A percentile compares a stretch with the other conserved stretches of the same genome.
phyloP scores from a whole-genome alignment of 2,797 vertebrate genomes.

The Potorous gilbertii region DNA sequence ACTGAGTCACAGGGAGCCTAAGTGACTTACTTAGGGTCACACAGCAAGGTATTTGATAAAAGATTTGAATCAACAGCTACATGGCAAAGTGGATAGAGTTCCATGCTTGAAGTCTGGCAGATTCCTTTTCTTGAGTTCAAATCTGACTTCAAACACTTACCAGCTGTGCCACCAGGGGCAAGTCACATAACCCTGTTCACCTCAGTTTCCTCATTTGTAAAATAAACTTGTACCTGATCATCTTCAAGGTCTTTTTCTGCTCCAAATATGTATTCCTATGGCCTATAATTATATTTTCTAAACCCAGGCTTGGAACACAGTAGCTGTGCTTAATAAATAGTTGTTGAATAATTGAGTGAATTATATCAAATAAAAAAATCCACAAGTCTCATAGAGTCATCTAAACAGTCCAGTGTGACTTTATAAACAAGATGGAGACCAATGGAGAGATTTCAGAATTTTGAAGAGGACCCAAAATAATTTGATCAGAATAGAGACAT shows the following conservation, averaged over 20 bases:
- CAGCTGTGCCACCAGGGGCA: neutral
- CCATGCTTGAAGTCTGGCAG: neutral
- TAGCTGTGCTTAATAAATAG: conserved; percentile 4
- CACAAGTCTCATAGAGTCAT: neutral
- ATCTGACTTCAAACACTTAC: neutral
- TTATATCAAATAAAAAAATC: neutral
- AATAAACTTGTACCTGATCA: neutral
- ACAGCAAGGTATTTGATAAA: neutral
- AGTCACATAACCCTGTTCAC: neutral
- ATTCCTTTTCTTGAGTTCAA: neutral
- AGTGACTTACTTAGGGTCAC: neutral
- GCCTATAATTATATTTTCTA: neutral
- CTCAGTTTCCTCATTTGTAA: neutral
- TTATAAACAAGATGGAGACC: conserved; percentile 76
- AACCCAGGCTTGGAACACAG: conserved; percentile 3
- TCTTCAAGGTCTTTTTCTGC: neutral
- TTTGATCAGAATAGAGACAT: conserved; percentile 77
- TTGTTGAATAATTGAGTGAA: conserved; percentile 49
- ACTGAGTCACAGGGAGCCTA: neutral
- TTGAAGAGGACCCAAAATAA: conserved; percentile 76
- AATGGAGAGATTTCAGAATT: conserved; percentile 73
- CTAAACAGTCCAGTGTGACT: conserved; percentile 56
- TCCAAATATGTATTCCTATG: neutral
- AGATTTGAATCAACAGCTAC: neutral
- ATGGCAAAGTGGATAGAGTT: neutral